Conservation (phyloP, 2,797 vertebrate genomes). For the Poecilia picta region DNA sequence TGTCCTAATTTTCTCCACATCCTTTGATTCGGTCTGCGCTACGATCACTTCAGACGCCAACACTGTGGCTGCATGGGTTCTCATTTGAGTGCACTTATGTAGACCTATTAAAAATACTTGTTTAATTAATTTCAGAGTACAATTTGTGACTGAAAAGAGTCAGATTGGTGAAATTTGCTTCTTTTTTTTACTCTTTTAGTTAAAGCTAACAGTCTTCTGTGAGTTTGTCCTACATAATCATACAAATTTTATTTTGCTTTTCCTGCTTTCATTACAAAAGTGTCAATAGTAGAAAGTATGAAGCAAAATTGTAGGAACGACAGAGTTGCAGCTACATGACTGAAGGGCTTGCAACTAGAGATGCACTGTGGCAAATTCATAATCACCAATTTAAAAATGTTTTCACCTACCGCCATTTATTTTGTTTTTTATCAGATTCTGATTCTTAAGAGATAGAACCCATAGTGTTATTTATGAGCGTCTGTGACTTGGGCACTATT, state of each 20-base stretch:
- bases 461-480: neutral
- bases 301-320: neutral
- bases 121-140: constrained; percentile 2
- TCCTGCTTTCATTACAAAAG: neutral
- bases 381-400: neutral
- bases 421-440: neutral
- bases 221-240: neutral
- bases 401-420: neutral
- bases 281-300: neutral
- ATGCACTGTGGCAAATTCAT: neutral
- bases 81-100: constrained; percentile 49
- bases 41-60: constrained; percentile 41
- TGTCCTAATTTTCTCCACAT: constrained; percentile 32
- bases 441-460: neutral
- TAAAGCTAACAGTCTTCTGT: constrained; percentile 1
- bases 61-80: constrained; percentile 55
- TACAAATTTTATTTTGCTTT: constrained; percentile 2
- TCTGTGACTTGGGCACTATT: too few relatives aligned
- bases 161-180: neutral
- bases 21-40: constrained; percentile 36
- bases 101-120: constrained; percentile 13
- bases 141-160: neutral
- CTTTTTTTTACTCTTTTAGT: constrained; percentile 2
- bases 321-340: neutral
- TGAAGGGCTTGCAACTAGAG: constrained; percentile 8